phyloP scores from a whole-genome alignment of 1,140 invertebrate species.

The Eriocheir sinensis region DNA sequence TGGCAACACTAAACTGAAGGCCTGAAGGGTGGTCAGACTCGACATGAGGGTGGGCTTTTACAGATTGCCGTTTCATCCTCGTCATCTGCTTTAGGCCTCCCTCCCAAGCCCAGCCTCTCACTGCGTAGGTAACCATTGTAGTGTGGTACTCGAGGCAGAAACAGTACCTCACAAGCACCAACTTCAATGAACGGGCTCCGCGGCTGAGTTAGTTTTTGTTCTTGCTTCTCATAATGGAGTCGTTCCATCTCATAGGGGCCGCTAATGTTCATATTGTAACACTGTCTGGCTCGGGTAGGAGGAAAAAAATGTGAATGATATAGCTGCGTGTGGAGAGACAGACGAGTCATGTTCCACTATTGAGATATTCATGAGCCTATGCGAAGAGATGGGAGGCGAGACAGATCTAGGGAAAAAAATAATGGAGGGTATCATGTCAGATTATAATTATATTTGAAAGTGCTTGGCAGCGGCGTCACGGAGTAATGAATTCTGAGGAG shows the following conservation, averaged over 20 bases:
- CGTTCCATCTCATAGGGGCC: background rate
- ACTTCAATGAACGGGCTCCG: too few species aligned
- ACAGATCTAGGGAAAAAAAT: background rate
- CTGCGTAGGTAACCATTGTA: constrained; percentile 1
- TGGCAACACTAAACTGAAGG: too few species aligned
- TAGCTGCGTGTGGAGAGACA: background rate
- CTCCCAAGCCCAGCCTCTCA: too few species aligned
- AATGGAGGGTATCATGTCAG: background rate
- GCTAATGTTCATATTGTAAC: background rate
- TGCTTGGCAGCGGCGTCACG: too few species aligned
- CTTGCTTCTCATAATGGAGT: background rate
- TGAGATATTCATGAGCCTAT: background rate
- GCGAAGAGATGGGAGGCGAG: background rate
- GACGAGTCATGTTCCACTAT: background rate
- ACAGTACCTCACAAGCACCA: too few species aligned
- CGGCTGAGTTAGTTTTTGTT: too few species aligned
- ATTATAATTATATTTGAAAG: background rate
- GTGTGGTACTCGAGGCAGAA: background rate
- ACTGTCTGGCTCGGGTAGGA: background rate
- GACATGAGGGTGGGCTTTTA: too few species aligned
- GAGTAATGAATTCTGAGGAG: too few species aligned
- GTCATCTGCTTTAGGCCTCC: too few species aligned
- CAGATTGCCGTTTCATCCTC: too few species aligned
- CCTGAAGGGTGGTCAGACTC: too few species aligned
- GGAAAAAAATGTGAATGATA: background rate